Percentiles rank a stretch among this genome's conserved stretches.
phyloP scores from a whole-genome alignment of 2,888 invertebrate genomes.

The Elysia crispata region DNA sequence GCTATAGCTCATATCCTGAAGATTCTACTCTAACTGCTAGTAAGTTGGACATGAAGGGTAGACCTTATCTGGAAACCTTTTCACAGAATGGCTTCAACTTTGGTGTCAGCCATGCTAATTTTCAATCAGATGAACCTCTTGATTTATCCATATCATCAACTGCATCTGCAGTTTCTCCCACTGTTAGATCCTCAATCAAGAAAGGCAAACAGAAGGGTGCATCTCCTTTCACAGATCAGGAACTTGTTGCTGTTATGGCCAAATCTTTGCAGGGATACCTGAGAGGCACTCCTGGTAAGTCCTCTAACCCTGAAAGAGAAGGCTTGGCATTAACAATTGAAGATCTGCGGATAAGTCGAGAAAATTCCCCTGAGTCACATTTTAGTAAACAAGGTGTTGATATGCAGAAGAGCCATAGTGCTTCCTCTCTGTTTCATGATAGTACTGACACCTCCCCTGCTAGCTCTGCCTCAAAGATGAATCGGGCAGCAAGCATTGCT shows the following conservation, averaged over 20 bases:
- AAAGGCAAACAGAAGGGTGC: not conserved
- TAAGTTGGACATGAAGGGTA: slow-evolving; percentile 24
- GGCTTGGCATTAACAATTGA: slow-evolving; percentile 46
- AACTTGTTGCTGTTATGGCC: slow-evolving; percentile 43
- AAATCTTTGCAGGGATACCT: slow-evolving; percentile 39
- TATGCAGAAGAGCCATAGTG: slow-evolving; percentile 19
- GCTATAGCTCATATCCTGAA: slow-evolving; percentile 27
- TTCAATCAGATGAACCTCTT: too few species aligned
- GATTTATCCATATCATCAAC: too few species aligned
- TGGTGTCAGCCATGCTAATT: not conserved
- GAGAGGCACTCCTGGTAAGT: slow-evolving; percentile 4
- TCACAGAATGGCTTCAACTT: not conserved
- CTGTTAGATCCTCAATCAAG: not conserved
- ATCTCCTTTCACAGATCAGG: slow-evolving; percentile 48
- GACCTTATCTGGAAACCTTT: slow-evolving; percentile 12
- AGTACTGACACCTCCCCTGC: slow-evolving; percentile 39
- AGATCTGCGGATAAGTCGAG: slow-evolving; percentile 27
- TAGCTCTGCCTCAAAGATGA: slow-evolving; percentile 48
- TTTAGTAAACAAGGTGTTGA: not conserved
- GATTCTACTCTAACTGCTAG: slow-evolving; percentile 48
- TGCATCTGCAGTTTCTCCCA: not conserved
- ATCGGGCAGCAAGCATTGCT: not conserved
- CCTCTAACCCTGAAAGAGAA: slow-evolving; percentile 37
- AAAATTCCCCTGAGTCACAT: slow-evolving; percentile 16
- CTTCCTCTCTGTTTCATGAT: slow-evolving; percentile 42